Evolutionary conservation across 2,888 invertebrate genomes (phyloP).

Genomic region (Oligia fasciuncula): DNA sequence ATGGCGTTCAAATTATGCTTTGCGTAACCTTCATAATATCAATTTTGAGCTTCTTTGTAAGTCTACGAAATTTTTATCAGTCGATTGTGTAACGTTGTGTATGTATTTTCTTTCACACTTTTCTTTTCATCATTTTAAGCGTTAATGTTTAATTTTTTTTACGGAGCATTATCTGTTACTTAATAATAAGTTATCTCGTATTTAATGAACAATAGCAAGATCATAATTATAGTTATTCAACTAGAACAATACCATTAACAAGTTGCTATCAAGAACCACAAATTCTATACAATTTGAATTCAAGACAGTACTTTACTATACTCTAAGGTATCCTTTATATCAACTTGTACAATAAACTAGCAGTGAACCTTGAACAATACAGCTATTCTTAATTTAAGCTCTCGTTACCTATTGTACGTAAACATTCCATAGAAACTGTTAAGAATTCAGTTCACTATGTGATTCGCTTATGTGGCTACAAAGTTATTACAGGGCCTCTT

Average conservation of each 20-base stretch:
- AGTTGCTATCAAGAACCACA: neutral
- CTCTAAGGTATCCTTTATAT: conserved; percentile 3
- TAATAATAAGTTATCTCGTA: neutral
- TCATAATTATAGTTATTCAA: neutral
- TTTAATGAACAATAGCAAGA: neutral
- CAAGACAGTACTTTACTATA: neutral
- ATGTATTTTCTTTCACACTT: neutral
- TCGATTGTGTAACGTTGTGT: neutral
- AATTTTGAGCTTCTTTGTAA: conserved; percentile 33
- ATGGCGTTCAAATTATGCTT: conserved; percentile 23
- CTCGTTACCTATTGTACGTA: conserved; percentile 37
- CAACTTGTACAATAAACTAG: conserved; percentile 11
- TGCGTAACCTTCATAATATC: conserved; percentile 14
- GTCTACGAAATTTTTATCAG: conserved; percentile 12
- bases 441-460: conserved; percentile 34
- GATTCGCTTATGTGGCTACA: conserved; percentile 41
- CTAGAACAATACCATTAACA: neutral
- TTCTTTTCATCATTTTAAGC: neutral
- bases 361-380: conserved; percentile 25
- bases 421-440: conserved; percentile 48
- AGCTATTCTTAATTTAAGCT: conserved; percentile 35
- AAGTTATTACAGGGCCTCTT: conserved; percentile 37
- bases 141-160: neutral
- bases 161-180: neutral
- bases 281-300: neutral